Conservation (phyloP, 2,888 invertebrate genomes). For the Copidosoma aretas region DNA sequence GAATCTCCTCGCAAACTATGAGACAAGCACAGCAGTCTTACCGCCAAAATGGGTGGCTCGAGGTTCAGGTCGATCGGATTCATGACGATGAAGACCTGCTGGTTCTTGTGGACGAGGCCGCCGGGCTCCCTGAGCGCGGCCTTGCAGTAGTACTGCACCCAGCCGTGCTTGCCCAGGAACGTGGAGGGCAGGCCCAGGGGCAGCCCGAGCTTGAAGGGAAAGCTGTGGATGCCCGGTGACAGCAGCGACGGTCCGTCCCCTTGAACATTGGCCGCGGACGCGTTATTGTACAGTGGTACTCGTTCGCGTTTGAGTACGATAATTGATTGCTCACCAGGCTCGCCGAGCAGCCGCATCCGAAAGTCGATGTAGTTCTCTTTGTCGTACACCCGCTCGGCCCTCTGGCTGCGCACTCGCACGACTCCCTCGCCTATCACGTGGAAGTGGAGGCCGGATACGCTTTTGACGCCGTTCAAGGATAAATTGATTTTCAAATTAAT, state of each 20-base stretch:
- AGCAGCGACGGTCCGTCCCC: conserved; percentile 84
- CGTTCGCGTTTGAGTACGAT: too few relatives aligned
- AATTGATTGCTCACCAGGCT: conserved; percentile 69
- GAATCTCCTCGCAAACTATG: too few relatives aligned
- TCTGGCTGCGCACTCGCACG: conserved; percentile 81
- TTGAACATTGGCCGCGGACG: too few relatives aligned
- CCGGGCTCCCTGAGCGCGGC: conserved; percentile 87
- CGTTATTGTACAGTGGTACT: too few relatives aligned
- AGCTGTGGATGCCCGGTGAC: conserved; percentile 93
- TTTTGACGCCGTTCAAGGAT: neutral
- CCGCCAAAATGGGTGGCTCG: conserved; percentile 86
- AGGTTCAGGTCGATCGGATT: conserved; percentile 92
- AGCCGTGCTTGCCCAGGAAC: conserved; percentile 91
- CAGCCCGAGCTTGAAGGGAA: conserved; percentile 90
- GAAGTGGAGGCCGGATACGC: conserved; percentile 81
- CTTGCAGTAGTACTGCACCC: conserved; percentile 95
- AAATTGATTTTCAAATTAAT: conserved; percentile 29
- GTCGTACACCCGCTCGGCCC: conserved; percentile 86
- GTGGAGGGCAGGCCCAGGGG: conserved; percentile 91
- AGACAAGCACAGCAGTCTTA: conserved; percentile 63
- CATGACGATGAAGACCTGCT: conserved; percentile 97
- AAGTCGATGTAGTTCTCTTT: conserved; percentile 95
- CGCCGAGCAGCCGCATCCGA: conserved; percentile 88
- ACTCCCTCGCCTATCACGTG: conserved; percentile 95
- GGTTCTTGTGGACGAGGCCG: conserved; percentile 91